phyloP scores from a whole-genome alignment of 2,113 vertebrate species.

The Tenrec ecaudatus region DNA sequence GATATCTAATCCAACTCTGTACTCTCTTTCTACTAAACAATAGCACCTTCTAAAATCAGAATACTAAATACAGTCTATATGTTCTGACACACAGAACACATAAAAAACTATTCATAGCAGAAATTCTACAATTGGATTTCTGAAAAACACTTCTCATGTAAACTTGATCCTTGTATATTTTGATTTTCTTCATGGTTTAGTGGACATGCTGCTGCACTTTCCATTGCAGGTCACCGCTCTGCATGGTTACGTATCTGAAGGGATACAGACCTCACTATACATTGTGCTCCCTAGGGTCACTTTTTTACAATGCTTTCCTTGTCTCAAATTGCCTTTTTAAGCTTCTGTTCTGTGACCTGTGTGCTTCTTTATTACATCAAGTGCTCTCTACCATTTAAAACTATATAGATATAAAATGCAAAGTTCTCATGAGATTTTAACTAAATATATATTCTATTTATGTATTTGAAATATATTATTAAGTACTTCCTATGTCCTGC shows the following conservation, averaged over 20 bases:
- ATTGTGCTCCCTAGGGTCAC: not conserved
- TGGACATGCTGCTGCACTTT: not conserved
- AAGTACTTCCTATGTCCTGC: not conserved
- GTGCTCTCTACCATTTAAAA: not conserved
- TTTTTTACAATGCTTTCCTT: not conserved
- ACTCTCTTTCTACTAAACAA: conserved; percentile 3
- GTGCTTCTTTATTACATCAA: no score
- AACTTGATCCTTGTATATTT: not conserved
- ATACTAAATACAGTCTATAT: not conserved
- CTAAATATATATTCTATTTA: not conserved
- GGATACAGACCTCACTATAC: not conserved
- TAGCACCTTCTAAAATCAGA: conserved; percentile 24
- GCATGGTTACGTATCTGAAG: not conserved
- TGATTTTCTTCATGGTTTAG: not conserved
- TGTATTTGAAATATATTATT: not conserved
- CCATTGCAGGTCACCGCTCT: not conserved
- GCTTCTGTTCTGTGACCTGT: not conserved
- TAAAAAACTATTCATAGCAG: not conserved
- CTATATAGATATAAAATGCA: not conserved
- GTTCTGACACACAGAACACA: not conserved
- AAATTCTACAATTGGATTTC: not conserved
- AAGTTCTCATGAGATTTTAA: not conserved
- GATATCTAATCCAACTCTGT: not conserved
- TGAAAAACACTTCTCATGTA: not conserved
- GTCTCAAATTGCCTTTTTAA: not conserved